Conservation (phyloP, 2,113 vertebrate genomes). For the Isichthys henryi region DNA sequence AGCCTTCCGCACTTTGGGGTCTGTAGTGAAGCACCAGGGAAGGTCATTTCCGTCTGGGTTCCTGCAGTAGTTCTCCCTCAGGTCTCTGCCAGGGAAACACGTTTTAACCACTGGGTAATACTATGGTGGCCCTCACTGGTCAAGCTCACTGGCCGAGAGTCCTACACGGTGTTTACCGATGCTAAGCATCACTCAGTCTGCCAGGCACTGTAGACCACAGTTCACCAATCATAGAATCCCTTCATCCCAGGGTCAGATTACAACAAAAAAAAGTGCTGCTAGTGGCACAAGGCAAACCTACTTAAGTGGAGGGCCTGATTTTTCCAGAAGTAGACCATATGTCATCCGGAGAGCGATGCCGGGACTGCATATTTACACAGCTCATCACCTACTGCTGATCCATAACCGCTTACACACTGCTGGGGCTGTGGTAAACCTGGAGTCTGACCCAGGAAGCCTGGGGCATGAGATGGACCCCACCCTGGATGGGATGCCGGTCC, state of each 20-base stretch:
- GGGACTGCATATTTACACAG: not conserved
- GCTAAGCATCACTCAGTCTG: not conserved
- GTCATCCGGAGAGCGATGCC: not conserved
- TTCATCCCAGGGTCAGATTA: not conserved
- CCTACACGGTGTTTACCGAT: not conserved
- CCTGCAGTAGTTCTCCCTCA: slow-evolving; percentile 92
- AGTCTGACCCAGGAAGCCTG: not conserved
- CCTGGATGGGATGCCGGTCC: not conserved
- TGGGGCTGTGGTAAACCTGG: not conserved
- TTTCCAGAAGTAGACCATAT: not conserved
- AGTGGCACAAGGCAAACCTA: not conserved
- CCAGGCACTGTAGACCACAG: not conserved
- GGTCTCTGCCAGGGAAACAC: slow-evolving; percentile 63
- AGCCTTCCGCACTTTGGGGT: slow-evolving; percentile 79
- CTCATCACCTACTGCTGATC: not conserved
- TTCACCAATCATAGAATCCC: not conserved
- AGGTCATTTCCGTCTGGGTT: slow-evolving; percentile 92
- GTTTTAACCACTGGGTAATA: not conserved
- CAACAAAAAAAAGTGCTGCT: not conserved
- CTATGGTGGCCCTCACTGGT: not conserved
- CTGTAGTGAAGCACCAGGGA: slow-evolving; percentile 95
- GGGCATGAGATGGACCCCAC: not conserved
- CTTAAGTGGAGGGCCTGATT: not conserved
- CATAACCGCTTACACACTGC: not conserved
- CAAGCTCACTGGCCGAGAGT: not conserved